These are phyloP conservation scores for Montipora cactus DNA, from an alignment of 64 coral and sea anemone species.

Conservation along the genomic window DNA sequence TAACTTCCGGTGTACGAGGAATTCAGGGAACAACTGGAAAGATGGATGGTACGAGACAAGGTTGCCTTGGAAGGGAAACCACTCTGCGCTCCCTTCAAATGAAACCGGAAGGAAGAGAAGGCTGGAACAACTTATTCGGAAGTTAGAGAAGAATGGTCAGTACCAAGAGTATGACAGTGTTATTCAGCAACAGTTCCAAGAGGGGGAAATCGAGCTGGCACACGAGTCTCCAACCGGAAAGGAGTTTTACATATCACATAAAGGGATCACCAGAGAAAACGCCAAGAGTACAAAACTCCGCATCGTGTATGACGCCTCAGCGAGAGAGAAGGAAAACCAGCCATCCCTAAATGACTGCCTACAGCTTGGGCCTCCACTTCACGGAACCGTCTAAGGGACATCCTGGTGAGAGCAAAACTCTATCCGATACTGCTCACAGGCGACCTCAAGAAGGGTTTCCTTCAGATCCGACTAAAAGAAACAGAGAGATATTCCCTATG, in stretches of 20 bases:
- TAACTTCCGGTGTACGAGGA: background rate
- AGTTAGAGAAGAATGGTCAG: conserved; percentile 1
- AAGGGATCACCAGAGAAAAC: conserved; percentile 8
- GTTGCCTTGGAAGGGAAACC: conserved; percentile 30
- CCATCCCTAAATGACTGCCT: background rate
- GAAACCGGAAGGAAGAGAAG: conserved; percentile 7
- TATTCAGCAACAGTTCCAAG: conserved; percentile 4
- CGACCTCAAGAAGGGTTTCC: too few species aligned
- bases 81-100: conserved; percentile 29
- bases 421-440: too few species aligned
- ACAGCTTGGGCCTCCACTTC: too few species aligned
- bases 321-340: background rate
- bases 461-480: background rate
- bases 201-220: conserved; percentile 2
- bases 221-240: conserved; percentile 6
- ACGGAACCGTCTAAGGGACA: background rate
- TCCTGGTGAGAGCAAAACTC: too few species aligned
- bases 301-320: conserved; percentile 42
- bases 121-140: conserved; percentile 11
- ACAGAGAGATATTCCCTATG: background rate
- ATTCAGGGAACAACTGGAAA: conserved; percentile 40
- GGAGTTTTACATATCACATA: conserved; percentile 5
- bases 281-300: conserved; percentile 30
- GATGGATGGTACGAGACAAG: background rate
- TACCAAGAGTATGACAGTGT: conserved; percentile 34